phyloP scores from a whole-genome alignment of 2,113 vertebrate genomes.

The Melanerpes formicivorus region DNA sequence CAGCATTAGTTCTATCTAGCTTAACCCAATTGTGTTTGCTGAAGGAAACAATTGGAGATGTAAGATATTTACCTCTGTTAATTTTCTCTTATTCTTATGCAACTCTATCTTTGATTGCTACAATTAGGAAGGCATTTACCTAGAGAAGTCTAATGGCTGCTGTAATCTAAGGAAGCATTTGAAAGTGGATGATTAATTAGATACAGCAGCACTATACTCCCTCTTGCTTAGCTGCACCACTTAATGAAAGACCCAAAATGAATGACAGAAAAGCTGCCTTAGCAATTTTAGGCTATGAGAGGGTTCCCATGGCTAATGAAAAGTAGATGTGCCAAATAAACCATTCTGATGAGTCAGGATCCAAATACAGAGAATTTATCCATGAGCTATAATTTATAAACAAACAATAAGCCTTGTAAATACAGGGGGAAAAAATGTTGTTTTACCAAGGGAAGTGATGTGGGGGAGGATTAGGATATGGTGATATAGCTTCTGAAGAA shows the following conservation, averaged over 20 bases:
- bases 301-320: neutral
- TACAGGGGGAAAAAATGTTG: neutral
- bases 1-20: neutral
- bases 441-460: neutral
- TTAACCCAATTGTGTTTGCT: neutral
- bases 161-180: neutral
- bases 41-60: neutral
- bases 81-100: neutral
- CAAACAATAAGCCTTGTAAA: neutral
- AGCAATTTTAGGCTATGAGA: neutral
- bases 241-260: neutral
- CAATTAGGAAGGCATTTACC: neutral
- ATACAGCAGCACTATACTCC: neutral
- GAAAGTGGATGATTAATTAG: neutral
- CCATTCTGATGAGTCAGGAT: neutral
- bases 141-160: neutral
- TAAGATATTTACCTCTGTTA: neutral
- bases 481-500: neutral
- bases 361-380: neutral
- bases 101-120: neutral
- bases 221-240: neutral
- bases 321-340: neutral
- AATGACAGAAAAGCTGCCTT: neutral
- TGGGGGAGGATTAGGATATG: neutral
- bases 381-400: neutral